These are phyloP conservation scores for Drosophila subsilvestris DNA, from an alignment of 2,888 invertebrate species.

Conservation along the genomic window DNA sequence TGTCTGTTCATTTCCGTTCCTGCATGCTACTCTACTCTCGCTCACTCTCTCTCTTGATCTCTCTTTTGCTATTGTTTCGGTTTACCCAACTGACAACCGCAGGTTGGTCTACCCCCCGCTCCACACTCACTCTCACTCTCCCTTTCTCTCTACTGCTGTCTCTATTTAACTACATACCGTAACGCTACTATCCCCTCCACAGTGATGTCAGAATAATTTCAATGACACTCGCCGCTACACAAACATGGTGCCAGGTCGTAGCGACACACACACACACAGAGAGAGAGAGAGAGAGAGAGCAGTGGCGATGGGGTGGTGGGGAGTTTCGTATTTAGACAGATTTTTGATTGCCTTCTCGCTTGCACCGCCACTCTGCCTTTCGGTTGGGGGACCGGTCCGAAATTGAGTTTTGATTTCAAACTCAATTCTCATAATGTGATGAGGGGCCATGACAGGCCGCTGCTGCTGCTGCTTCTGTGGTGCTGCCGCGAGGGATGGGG, in stretches of 20 bases:
- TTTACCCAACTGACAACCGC: slow-evolving; percentile 65
- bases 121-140: slow-evolving; percentile 1
- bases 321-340: slow-evolving; percentile 70
- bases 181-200: not conserved
- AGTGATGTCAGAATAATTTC: slow-evolving; percentile 75
- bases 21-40: not conserved
- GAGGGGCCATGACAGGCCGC: not conserved
- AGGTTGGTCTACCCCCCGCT: slow-evolving; percentile 33
- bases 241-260: slow-evolving; percentile 10
- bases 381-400: slow-evolving; percentile 23
- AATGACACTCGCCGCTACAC: slow-evolving; percentile 57
- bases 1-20: not conserved
- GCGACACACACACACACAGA: not conserved
- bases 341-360: slow-evolving; percentile 61
- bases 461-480: not conserved
- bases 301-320: not conserved
- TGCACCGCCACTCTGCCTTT: not conserved
- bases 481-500: not conserved
- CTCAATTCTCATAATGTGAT: slow-evolving; percentile 51
- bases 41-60: not conserved
- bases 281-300: not conserved
- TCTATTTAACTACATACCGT: slow-evolving; percentile 32
- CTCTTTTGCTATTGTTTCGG: slow-evolving; percentile 30
- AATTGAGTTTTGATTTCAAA: slow-evolving; percentile 79
- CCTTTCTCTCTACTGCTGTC: slow-evolving; percentile 11